These are phyloP conservation scores for Drosophila lutescens DNA, from an alignment of 2,888 invertebrate species.

Conservation along the genomic window DNA sequence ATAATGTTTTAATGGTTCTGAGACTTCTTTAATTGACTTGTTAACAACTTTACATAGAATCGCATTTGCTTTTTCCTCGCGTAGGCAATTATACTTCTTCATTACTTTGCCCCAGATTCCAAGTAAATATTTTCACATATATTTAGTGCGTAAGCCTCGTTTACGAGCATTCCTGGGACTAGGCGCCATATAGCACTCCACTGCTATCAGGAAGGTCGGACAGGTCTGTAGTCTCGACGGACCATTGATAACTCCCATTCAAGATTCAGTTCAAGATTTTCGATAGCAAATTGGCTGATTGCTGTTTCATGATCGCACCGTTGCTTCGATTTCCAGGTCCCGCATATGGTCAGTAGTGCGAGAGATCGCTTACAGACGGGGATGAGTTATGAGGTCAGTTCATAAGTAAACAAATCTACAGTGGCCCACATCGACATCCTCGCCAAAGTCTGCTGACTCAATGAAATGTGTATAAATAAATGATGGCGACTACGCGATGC, in stretches of 20 bases:
- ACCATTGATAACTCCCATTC: constrained; percentile 52
- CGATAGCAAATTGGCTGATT: constrained; percentile 6
- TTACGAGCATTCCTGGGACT: constrained; percentile 3
- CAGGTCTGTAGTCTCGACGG: constrained; percentile 8
- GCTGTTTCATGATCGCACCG: constrained; percentile 32
- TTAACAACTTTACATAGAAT: neutral
- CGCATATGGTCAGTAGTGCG: constrained; percentile 18
- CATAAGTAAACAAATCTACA: constrained; percentile 62
- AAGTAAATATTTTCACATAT: neutral
- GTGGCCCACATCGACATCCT: constrained; percentile 38
- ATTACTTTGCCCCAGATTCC: constrained; percentile 34
- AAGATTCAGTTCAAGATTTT: constrained; percentile 67
- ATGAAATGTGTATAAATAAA: constrained; percentile 48
- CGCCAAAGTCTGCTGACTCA: constrained; percentile 40
- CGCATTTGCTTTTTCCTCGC: neutral
- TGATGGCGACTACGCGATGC: constrained; percentile 24
- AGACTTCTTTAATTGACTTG: neutral
- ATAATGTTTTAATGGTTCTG: neutral
- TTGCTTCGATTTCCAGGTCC: constrained; percentile 16
- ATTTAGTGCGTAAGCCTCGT: neutral
- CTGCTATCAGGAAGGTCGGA: constrained; percentile 41
- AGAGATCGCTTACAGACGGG: constrained; percentile 19
- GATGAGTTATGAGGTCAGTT: constrained; percentile 65
- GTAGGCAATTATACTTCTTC: constrained; percentile 4
- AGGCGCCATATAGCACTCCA: constrained; percentile 21